These are phyloP conservation scores for Suncus etruscus DNA, from an alignment of 2,113 vertebrate species.

Conservation along the genomic window DNA sequence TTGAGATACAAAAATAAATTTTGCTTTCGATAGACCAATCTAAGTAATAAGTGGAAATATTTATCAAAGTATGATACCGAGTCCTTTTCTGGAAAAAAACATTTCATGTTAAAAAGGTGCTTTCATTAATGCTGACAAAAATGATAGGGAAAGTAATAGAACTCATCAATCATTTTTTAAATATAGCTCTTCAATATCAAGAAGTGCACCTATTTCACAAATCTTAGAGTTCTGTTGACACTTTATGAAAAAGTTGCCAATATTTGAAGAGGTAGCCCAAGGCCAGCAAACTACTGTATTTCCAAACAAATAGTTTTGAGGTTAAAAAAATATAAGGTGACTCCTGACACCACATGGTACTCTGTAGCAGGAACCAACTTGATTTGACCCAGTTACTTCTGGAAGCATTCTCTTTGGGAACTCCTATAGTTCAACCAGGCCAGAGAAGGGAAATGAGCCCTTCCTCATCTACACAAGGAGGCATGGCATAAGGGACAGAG, in stretches of 20 bases:
- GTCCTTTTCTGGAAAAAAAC: neutral
- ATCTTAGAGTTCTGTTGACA: neutral
- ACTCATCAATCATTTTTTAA: constrained; percentile 2
- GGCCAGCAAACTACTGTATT: neutral
- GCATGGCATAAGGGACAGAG: no score
- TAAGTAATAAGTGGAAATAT: constrained; percentile 6
- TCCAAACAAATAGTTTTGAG: neutral
- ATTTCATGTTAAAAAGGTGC: constrained; percentile 5
- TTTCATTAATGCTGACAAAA: neutral
- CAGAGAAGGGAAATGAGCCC: no score
- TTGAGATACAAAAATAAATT: neutral
- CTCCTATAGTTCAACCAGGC: no score
- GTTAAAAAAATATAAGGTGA: neutral
- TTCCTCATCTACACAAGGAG: no score
- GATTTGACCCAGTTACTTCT: no score
- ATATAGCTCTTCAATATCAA: neutral
- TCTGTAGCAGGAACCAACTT: no score
- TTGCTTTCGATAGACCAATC: neutral
- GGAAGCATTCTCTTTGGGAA: no score
- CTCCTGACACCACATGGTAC: no score
- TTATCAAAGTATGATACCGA: neutral
- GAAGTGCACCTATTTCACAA: neutral
- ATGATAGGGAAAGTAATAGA: neutral
- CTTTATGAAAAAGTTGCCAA: neutral
- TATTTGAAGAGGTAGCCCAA: neutral